Base-by-base conservation (phyloP, 2,797 vertebrate genomes). In the Hoplostethus mediterraneus region DNA sequence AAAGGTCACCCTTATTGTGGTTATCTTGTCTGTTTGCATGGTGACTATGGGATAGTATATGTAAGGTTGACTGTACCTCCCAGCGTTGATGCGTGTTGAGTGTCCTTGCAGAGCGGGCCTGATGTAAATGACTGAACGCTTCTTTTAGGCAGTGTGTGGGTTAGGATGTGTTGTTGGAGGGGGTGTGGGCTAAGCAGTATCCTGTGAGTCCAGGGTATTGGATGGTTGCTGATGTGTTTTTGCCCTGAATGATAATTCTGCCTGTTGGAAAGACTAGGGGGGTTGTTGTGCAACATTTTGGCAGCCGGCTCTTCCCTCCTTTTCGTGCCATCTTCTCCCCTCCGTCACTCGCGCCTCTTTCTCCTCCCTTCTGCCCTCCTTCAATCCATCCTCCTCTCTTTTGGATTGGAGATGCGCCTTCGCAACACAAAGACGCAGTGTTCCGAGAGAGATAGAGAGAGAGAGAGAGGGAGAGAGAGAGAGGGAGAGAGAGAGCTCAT, bases 211-310 rank as follows among this genome's bases (percentile, higher is more conserved):
- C 79, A 84, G 62, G 72, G 57, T 79, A 76, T 88, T 87, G 90
- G 86, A 88, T 83, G 63, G 52, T 67, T 83, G 74, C 77, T 73
- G 87, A 81, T 87, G 83, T 87, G 89, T 84, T 90, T 90, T 87
- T 82, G 80, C 90, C 82, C 86, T 91, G 93, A 90, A 90, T 92
- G 86, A 87, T 90, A 89, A 89, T 87, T 85, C 86, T 82, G 86
- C 90, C 85, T 85, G 83, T 88, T 93, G 91, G 91, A 93, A 82
- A 90, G 90, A 91, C 87, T 87, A 74, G 71, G 63, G 21, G 42
- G 88, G 76, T 90, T 88, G 90, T 92, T 93, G 93, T 90, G 91
- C 84, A 93, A 92, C 88, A 85, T 90, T 81, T 88, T 93, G 91
- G 90, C 91, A 81, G 63, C 79, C 70, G 25, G 70, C 74, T 88